A percentile compares a stretch with the other conserved stretches of the same genome.
phyloP scores from a whole-genome alignment of 2,113 vertebrate genomes.

The Columbina picui region DNA sequence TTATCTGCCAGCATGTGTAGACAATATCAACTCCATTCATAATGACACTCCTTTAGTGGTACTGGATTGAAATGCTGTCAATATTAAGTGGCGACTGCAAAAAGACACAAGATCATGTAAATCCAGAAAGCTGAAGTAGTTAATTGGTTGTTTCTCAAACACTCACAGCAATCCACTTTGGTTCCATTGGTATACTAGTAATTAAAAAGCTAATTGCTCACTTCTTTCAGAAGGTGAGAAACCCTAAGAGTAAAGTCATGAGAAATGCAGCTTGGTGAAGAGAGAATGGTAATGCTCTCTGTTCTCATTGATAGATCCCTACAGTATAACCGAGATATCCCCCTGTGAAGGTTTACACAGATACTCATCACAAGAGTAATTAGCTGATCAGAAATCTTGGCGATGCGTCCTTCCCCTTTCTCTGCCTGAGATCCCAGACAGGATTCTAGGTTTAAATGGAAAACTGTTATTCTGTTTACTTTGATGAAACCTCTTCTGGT shows the following conservation, averaged over 20 bases:
- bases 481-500: not conserved
- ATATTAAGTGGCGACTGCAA: not conserved
- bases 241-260: not conserved
- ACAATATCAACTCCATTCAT: not conserved
- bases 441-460: not conserved
- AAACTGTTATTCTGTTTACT: not conserved
- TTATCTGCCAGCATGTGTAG: not conserved
- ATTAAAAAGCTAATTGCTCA: not conserved
- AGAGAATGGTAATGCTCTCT: not conserved
- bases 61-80: not conserved
- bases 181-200: not conserved
- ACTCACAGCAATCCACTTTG: not conserved
- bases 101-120: not conserved
- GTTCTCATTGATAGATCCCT: not conserved
- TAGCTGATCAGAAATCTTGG: not conserved
- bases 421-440: not conserved
- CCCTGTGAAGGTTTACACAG: not conserved
- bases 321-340: not conserved
- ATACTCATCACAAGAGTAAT: not conserved
- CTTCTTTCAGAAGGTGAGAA: not conserved
- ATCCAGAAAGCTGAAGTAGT: not conserved
- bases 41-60: not conserved
- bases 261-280: not conserved
- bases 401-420: not conserved
- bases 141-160: not conserved